Conservation (phyloP, 2,888 invertebrate species). For the Lasioglossum figueresi region DNA sequence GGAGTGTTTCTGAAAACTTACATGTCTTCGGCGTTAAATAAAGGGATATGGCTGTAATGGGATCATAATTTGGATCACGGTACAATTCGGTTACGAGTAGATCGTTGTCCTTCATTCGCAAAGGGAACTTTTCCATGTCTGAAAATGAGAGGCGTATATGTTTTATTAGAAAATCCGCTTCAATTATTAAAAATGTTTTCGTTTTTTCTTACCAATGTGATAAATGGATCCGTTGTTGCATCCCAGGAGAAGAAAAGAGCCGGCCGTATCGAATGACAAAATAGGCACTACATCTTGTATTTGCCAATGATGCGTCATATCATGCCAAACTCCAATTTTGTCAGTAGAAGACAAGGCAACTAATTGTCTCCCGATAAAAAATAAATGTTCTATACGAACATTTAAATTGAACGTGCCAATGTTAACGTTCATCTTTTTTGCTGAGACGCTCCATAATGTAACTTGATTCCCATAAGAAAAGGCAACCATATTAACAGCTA, state of each 20-base stretch:
- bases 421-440: slow-evolving; percentile 90
- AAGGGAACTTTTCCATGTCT: slow-evolving; percentile 99
- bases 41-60: slow-evolving; percentile 98
- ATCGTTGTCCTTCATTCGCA: slow-evolving; percentile 99
- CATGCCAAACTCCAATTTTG: slow-evolving; percentile 99
- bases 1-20: slow-evolving; percentile 85
- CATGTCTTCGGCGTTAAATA: slow-evolving; percentile 99
- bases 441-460: slow-evolving; percentile 91
- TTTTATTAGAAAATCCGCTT: not conserved
- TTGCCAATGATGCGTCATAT: slow-evolving; percentile 99
- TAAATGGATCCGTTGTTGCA: slow-evolving; percentile 98
- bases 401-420: slow-evolving; percentile 95
- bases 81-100: slow-evolving; percentile 98
- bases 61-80: slow-evolving; percentile 96
- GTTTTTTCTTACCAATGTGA: slow-evolving; percentile 91
- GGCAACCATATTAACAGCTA: slow-evolving; percentile 91
- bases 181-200: not conserved
- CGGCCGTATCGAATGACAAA: slow-evolving; percentile 98
- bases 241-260: slow-evolving; percentile 96
- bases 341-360: slow-evolving; percentile 97
- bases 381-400: slow-evolving; percentile 96
- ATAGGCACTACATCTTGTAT: slow-evolving; percentile 98
- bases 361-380: slow-evolving; percentile 98
- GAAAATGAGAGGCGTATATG: slow-evolving; percentile 8
- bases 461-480: slow-evolving; percentile 92